A percentile compares a stretch with the other conserved stretches of the same genome.
phyloP scores from a whole-genome alignment of 2,888 invertebrate species.

The Magallana nippona region DNA sequence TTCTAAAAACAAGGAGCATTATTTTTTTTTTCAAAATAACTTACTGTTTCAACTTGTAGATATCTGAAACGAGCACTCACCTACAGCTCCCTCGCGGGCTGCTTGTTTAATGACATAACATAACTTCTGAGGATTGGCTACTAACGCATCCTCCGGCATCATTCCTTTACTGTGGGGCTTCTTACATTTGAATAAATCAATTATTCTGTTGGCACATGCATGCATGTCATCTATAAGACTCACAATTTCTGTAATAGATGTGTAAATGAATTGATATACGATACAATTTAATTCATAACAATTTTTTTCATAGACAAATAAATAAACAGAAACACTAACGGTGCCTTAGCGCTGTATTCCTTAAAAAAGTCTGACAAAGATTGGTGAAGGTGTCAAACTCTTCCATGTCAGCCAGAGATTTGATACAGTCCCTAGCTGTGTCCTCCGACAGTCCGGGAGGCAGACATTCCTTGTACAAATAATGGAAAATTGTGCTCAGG shows the following conservation, averaged over 20 bases:
- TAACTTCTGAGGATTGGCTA: slow-evolving; percentile 83
- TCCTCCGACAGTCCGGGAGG: slow-evolving; percentile 83
- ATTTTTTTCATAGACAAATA: neutral
- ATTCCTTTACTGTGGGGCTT: slow-evolving; percentile 52
- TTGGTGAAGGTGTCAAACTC: slow-evolving; percentile 83
- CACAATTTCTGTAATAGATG: slow-evolving; percentile 83
- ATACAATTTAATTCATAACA: neutral
- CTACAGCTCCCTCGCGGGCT: slow-evolving; percentile 84
- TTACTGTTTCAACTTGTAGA: too few species aligned
- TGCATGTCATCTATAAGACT: slow-evolving; percentile 85
- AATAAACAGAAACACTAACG: slow-evolving; percentile 81
- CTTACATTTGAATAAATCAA: slow-evolving; percentile 82
- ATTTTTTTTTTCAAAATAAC: too few species aligned
- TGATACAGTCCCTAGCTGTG: slow-evolving; percentile 83
- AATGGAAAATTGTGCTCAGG: slow-evolving; percentile 84
- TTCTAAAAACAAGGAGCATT: too few species aligned
- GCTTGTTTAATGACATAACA: slow-evolving; percentile 85
- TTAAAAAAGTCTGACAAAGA: slow-evolving; percentile 84
- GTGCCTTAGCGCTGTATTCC: slow-evolving; percentile 84
- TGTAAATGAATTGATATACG: slow-evolving; percentile 18
- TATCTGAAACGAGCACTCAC: slow-evolving; percentile 76
- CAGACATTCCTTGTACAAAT: slow-evolving; percentile 85
- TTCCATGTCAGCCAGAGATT: slow-evolving; percentile 78
- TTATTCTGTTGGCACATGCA: slow-evolving; percentile 83
- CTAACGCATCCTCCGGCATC: slow-evolving; percentile 71